Conservation (phyloP, 2,888 invertebrate genomes). For the Diaphora mendica region DNA sequence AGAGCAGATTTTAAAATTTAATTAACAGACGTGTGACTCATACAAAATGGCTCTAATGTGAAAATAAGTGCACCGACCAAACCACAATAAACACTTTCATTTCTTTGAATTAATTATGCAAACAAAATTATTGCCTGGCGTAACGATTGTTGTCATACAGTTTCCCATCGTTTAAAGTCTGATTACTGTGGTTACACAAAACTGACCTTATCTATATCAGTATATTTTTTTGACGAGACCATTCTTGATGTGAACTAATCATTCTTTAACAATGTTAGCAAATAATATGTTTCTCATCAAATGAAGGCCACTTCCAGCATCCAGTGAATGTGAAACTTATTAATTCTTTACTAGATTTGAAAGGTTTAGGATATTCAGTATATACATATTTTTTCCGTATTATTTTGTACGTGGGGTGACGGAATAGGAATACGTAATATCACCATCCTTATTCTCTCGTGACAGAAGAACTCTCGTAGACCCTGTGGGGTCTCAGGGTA, state of each 20-base stretch:
- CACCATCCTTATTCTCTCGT: too few relatives aligned
- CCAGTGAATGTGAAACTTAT: background rate
- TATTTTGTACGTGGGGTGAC: too few relatives aligned
- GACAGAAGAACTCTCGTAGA: too few relatives aligned
- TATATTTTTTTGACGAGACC: slow-evolving; percentile 5
- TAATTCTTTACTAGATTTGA: background rate
- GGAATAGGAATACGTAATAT: too few relatives aligned
- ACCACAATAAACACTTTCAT: slow-evolving; percentile 59
- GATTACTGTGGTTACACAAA: slow-evolving; percentile 47
- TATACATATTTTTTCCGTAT: background rate
- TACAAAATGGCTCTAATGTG: slow-evolving; percentile 45
- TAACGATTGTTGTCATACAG: slow-evolving; percentile 42
- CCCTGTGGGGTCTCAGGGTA: too few relatives aligned
- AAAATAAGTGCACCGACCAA: slow-evolving; percentile 47
- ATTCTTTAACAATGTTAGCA: slow-evolving; percentile 19
- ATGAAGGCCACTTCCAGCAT: background rate
- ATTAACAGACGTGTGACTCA: slow-evolving; percentile 23
- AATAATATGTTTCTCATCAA: background rate
- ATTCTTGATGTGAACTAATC: slow-evolving; percentile 15
- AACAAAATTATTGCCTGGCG: slow-evolving; percentile 45
- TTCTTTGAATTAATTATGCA: slow-evolving; percentile 56
- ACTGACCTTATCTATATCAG: slow-evolving; percentile 36
- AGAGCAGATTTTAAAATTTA: slow-evolving; percentile 9
- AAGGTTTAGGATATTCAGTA: background rate
- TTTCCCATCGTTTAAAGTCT: slow-evolving; percentile 60